Evolutionary conservation across 2,888 invertebrate genomes (phyloP).

Genomic region (Acronicta alni): DNA sequence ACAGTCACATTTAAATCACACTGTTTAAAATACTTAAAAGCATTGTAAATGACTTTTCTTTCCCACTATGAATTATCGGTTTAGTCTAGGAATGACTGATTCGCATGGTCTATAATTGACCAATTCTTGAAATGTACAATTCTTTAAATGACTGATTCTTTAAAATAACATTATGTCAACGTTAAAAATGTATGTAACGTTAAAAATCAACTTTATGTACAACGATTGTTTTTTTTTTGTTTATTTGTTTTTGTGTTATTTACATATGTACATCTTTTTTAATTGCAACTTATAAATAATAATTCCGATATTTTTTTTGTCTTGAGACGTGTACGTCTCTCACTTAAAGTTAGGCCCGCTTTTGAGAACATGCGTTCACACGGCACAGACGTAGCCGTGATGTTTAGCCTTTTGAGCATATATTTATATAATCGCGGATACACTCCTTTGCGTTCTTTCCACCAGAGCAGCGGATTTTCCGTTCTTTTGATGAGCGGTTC

Average conservation of each 20-base stretch:
- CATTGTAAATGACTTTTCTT: no score
- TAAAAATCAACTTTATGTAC: no score
- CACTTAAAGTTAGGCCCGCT: slow-evolving; percentile 7
- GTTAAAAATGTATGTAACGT: no score
- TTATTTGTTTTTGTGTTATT: not conserved
- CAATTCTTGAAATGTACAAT: no score
- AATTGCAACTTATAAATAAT: slow-evolving; percentile 14
- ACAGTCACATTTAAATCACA: no score
- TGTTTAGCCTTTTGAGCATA: slow-evolving; percentile 12
- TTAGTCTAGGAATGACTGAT: no score
- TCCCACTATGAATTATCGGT: no score
- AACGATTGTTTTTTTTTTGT: no score
- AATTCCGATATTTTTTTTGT: slow-evolving; percentile 12
- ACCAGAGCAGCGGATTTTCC: slow-evolving; percentile 29
- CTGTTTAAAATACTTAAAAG: no score
- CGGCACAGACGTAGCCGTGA: slow-evolving; percentile 15
- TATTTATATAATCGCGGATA: slow-evolving; percentile 16
- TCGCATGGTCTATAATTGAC: no score
- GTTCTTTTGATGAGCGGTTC: slow-evolving; percentile 32
- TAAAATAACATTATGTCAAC: no score
- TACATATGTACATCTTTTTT: not conserved
- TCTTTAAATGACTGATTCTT: no score
- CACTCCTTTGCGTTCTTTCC: slow-evolving; percentile 3
- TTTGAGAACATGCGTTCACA: slow-evolving; percentile 15
- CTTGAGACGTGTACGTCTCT: slow-evolving; percentile 5